A percentile compares a stretch with the other conserved stretches of the same genome.
Conservation (phyloP, 1,140 invertebrate genomes). For the Drosophila pallidifrons region DNA sequence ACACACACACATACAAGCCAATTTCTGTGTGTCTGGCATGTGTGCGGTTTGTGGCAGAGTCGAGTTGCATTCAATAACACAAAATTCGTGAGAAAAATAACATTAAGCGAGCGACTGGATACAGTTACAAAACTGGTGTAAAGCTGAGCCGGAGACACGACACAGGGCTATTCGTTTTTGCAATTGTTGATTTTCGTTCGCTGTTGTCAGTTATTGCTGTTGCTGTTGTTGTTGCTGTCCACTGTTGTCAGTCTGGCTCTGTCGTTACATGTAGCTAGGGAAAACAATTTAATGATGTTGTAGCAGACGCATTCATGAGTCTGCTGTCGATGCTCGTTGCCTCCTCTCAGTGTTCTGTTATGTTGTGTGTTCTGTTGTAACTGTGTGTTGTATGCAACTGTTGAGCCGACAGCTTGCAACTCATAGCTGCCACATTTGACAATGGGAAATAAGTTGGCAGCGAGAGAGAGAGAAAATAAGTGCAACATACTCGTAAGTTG, state of each 20-base stretch:
- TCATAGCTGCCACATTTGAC: slow-evolving; percentile 15
- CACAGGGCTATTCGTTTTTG: slow-evolving; percentile 3
- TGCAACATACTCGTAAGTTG: slow-evolving; percentile 56
- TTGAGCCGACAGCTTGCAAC: slow-evolving; percentile 33
- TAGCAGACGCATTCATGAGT: slow-evolving; percentile 52
- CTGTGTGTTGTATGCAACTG: slow-evolving; percentile 33
- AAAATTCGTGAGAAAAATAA: slow-evolving; percentile 57
- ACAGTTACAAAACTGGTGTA: slow-evolving; percentile 25
- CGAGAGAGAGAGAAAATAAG: slow-evolving; percentile 15
- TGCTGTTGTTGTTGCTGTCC: slow-evolving; percentile 6
- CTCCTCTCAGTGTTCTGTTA: slow-evolving; percentile 6
- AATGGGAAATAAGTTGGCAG: slow-evolving; percentile 1
- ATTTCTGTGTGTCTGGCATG: slow-evolving; percentile 12
- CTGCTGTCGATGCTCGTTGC: slow-evolving; percentile 14
- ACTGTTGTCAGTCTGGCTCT: slow-evolving; percentile 41
- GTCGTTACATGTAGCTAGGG: slow-evolving; percentile 66
- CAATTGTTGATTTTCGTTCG: slow-evolving; percentile 25
- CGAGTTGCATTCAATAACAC: slow-evolving; percentile 54
- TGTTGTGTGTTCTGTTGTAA: slow-evolving; percentile 11
- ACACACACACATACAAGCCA: background rate
- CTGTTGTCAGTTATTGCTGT: slow-evolving; percentile 1
- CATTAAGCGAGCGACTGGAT: slow-evolving; percentile 31
- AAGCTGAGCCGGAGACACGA: slow-evolving; percentile 22
- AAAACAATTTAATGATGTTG: slow-evolving; percentile 82
- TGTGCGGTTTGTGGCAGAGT: slow-evolving; percentile 26